Percentiles rank a stretch among this genome's conserved stretches.
Evolutionary conservation across 2,113 vertebrate species (phyloP).

Genomic region (Anoplopoma fimbria): DNA sequence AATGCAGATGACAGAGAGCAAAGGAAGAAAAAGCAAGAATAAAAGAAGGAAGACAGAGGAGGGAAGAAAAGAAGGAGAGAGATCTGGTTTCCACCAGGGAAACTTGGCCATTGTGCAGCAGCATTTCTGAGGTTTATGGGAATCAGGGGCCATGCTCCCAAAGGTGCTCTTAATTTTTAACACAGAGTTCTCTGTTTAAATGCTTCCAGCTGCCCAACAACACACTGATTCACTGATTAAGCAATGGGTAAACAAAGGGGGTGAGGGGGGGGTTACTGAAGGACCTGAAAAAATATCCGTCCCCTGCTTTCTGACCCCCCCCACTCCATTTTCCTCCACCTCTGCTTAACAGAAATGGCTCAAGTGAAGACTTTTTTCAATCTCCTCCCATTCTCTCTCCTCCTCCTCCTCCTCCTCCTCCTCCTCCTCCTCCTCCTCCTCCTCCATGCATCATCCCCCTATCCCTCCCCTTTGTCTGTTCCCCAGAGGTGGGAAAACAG

Average conservation of each 20-base stretch:
- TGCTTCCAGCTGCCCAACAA: constrained; percentile 72
- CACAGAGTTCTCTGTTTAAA: constrained; percentile 73
- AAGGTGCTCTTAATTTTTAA: constrained; percentile 75
- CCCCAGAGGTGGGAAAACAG: constrained; percentile 70
- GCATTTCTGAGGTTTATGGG: constrained; percentile 79
- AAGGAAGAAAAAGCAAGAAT: constrained; percentile 23
- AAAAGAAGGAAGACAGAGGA: constrained; percentile 1
- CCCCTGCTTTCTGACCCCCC: background rate
- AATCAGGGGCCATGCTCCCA: constrained; percentile 73
- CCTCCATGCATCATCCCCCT: constrained; percentile 49
- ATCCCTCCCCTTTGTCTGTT: constrained; percentile 51
- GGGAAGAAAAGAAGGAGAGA: constrained; percentile 20
- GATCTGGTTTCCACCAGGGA: constrained; percentile 68
- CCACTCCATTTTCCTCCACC: constrained; percentile 39
- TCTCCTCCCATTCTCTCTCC: constrained; percentile 58
- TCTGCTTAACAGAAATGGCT: constrained; percentile 48
- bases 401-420: constrained; percentile 36
- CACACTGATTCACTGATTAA: constrained; percentile 57
- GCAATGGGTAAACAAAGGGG: constrained; percentile 44
- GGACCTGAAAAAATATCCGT: background rate
- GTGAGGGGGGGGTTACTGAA: background rate
- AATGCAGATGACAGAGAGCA: constrained; percentile 7
- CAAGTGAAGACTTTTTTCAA: constrained; percentile 50
- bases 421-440: constrained; percentile 34
- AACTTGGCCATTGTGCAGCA: constrained; percentile 76